A percentile compares a stretch with the other conserved stretches of the same genome.
Evolutionary conservation across 2,797 vertebrate genomes (phyloP).

Genomic region (Gymnoscopelus microlampas): DNA sequence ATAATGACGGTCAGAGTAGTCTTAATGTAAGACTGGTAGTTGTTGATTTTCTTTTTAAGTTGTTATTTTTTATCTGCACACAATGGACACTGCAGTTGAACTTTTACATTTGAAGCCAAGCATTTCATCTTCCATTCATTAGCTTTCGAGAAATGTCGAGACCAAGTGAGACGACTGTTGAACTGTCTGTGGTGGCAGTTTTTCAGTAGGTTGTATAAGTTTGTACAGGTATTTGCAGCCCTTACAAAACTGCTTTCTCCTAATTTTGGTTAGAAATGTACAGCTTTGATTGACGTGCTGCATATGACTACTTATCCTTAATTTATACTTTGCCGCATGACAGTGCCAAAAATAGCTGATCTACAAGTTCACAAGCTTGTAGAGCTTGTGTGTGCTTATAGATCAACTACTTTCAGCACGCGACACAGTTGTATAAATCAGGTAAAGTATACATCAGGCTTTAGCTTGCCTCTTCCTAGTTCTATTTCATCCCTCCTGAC

Average conservation of each 20-base stretch:
- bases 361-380: too few species aligned
- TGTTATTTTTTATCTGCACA: conserved; percentile 41
- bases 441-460: too few species aligned
- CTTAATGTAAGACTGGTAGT: conserved; percentile 63
- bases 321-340: too few species aligned
- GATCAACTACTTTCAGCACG: too few species aligned
- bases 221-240: conserved; percentile 45
- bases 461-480: too few species aligned
- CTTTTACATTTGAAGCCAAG: conserved; percentile 65
- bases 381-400: too few species aligned
- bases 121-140: conserved; percentile 59
- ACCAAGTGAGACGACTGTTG: conserved; percentile 54
- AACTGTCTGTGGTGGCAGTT: conserved; percentile 54
- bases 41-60: conserved; percentile 63
- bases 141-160: conserved; percentile 55
- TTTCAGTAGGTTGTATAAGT: conserved; percentile 48
- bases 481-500: too few species aligned
- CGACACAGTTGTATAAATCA: too few species aligned
- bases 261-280: conserved; percentile 39
- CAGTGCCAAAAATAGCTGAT: too few species aligned
- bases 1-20: conserved; percentile 52
- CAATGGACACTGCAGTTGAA: conserved; percentile 38
- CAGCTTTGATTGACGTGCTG: conserved; percentile 25
- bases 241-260: conserved; percentile 44
- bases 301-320: neutral